Base-by-base conservation (phyloP, 30 jellyfish, hydroid and myxozoan genomes). In the Rhopilema esculentum region DNA sequence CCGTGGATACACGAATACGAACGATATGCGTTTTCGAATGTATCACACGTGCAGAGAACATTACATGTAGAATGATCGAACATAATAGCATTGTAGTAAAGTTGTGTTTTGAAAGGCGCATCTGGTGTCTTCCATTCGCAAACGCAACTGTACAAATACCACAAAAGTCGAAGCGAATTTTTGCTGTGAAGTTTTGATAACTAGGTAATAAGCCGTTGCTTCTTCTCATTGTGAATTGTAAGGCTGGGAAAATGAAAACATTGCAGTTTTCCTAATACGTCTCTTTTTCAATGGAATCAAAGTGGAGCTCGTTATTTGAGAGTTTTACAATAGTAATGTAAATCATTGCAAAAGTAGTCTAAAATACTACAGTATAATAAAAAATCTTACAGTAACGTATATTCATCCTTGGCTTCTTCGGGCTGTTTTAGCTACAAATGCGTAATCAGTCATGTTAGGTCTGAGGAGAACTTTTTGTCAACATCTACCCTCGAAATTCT, bases 31-130 rank as follows among this genome's bases (percentile, higher is more conserved):
- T 70, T 27, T 24, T 79, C 51, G 71, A 27, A 79, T 18, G 50
- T 15, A 20, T 12, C 71, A 80, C 94, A 85, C 94, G 94, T 85
- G 94, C 79, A 32, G 53, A 49, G 71, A 77, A 49, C 61, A 49
- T 77, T 64, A 49, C 28, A 19, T 57, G 20, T 17, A n/a, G 61
- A 50, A 77, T 15, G 25, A 20, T 22, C 31, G 20, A 28, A 77
- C 27, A 49, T 57, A 57, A 57, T 1, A 77, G 88, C 77, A 77
- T 51, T 30, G 49, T 40, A 31, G 22, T 31, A 23, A 26, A 26
- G 19, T 66, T 66, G 30, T 66, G 77, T 66, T 66, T 66, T 48
- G 57, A 78, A 53, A 78, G 77, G 66, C 88, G 69, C 88, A 78
- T 78, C 88, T 78, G 88, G 88, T 22, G 62, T 1, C 30, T 27